Conservation (phyloP, 2,113 vertebrate genomes). For the Brienomyrus longianalis region DNA sequence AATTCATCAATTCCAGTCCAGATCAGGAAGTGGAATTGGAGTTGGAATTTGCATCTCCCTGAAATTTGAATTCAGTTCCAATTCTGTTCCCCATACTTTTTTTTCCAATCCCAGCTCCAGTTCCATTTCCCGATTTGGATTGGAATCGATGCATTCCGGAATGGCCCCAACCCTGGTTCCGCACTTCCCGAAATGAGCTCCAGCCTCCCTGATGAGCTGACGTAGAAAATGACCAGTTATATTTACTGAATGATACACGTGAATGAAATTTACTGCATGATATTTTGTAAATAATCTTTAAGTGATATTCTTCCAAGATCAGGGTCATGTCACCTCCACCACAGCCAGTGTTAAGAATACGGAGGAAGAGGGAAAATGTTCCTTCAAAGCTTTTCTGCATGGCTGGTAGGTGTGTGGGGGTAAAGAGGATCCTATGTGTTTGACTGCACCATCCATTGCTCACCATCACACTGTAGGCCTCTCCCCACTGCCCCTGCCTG, state of each 20-base stretch:
- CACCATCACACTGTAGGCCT: slow-evolving; percentile 64
- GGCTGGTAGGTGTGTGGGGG: neutral
- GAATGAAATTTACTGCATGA: too few relatives aligned
- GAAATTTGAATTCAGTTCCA: too few relatives aligned
- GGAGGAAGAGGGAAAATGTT: neutral
- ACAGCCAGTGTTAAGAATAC: neutral
- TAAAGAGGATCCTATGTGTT: neutral
- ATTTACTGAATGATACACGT: neutral
- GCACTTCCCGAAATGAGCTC: neutral
- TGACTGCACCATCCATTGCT: slow-evolving; percentile 23
- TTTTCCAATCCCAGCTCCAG: too few relatives aligned
- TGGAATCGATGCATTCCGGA: too few relatives aligned
- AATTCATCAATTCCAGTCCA: too few relatives aligned
- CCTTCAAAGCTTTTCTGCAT: neutral
- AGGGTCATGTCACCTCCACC: neutral
- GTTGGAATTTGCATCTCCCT: too few relatives aligned
- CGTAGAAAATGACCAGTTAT: neutral
- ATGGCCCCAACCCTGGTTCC: too few relatives aligned
- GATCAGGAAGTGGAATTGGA: too few relatives aligned
- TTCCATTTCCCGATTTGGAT: too few relatives aligned
- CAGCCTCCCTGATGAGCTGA: neutral
- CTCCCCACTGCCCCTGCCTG: slow-evolving; percentile 43
- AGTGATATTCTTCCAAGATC: neutral
- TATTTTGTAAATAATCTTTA: neutral
- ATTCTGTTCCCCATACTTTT: too few relatives aligned